These are phyloP conservation scores for Tupaia tana DNA, from an alignment of 2,113 vertebrate species.

Conservation along the genomic window DNA sequence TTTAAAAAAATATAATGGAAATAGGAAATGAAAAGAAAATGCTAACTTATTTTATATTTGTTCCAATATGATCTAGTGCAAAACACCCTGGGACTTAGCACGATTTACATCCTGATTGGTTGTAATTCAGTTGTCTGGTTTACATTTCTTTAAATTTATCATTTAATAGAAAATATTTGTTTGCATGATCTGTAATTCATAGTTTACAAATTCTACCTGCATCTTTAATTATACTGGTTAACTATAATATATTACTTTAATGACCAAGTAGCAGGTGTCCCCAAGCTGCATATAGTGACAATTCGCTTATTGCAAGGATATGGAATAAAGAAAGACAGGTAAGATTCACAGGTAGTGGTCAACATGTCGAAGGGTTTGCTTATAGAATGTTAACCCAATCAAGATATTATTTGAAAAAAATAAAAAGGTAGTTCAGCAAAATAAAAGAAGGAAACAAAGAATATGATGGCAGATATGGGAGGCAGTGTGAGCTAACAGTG, in stretches of 20 bases:
- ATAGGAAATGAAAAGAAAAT: background rate
- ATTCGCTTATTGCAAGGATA: background rate
- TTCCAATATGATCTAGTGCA: background rate
- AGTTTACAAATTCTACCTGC: background rate
- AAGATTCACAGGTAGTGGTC: background rate
- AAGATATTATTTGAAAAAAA: background rate
- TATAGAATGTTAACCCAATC: background rate
- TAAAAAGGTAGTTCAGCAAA: background rate
- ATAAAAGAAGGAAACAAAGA: background rate
- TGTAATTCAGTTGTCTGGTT: background rate
- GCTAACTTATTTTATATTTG: background rate
- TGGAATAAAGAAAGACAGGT: background rate
- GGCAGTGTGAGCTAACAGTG: background rate
- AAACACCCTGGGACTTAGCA: background rate
- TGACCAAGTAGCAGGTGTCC: background rate
- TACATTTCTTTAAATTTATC: background rate
- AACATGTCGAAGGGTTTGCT: background rate
- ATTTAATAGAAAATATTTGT: background rate
- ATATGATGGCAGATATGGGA: background rate
- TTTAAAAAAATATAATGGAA: background rate
- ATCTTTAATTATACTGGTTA: background rate
- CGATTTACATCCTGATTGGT: background rate
- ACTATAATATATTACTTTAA: background rate
- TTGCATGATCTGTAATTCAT: background rate
- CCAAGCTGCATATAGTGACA: background rate